These are phyloP conservation scores for Spodoptera picta DNA, from an alignment of 2,888 invertebrate genomes.

Conservation along the genomic window DNA sequence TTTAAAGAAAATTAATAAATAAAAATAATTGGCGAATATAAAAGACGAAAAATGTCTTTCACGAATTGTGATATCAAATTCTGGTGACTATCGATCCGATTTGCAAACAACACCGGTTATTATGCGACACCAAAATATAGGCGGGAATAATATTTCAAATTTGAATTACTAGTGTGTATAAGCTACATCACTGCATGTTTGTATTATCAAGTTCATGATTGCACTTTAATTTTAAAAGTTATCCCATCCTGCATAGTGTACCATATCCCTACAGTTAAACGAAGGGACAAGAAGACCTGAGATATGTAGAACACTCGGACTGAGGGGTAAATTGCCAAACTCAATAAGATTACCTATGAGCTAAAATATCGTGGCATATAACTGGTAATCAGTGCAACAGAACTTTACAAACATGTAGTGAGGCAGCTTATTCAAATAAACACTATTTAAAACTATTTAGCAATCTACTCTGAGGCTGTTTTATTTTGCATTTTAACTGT, in stretches of 20 bases:
- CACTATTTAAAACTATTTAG: slow-evolving; percentile 67
- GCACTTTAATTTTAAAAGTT: neutral
- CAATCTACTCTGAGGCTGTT: slow-evolving; percentile 91
- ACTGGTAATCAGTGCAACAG: neutral
- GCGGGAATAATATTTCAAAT: slow-evolving; percentile 40
- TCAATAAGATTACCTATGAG: too few species aligned
- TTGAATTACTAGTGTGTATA: slow-evolving; percentile 16
- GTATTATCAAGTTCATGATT: slow-evolving; percentile 24
- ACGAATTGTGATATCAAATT: slow-evolving; percentile 39
- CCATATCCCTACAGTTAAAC: too few species aligned
- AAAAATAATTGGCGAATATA: slow-evolving; percentile 35
- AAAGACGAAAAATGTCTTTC: slow-evolving; percentile 22
- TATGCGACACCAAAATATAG: slow-evolving; percentile 54
- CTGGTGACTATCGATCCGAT: slow-evolving; percentile 21
- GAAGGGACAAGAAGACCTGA: too few species aligned
- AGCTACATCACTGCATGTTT: slow-evolving; percentile 45
- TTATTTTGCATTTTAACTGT: slow-evolving; percentile 95
- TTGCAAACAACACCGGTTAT: slow-evolving; percentile 44
- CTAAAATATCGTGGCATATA: too few species aligned
- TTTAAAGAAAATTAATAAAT: slow-evolving; percentile 46
- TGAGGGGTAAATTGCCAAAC: too few species aligned
- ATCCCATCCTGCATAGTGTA: too few species aligned
- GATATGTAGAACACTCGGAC: too few species aligned
- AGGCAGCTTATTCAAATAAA: slow-evolving; percentile 38
- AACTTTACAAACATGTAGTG: slow-evolving; percentile 16